Conservation (phyloP, 2,888 invertebrate genomes). For the Hydroisotoma schaefferi region DNA sequence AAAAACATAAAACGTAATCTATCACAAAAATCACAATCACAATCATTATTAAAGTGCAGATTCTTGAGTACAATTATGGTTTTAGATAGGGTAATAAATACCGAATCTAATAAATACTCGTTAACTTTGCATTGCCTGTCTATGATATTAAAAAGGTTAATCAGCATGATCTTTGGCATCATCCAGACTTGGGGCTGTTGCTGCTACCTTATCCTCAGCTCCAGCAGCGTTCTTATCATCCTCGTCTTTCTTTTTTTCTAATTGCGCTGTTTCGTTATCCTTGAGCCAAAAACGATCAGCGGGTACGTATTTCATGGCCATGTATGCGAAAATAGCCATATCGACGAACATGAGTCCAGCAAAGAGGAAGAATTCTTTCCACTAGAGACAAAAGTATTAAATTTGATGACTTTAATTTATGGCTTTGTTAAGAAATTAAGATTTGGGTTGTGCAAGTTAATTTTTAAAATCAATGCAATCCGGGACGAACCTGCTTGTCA, state of each 20-base stretch:
- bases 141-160: no score
- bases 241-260: constrained; percentile 15
- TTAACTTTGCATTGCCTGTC: no score
- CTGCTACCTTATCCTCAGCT: no score
- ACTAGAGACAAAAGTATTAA: constrained; percentile 56
- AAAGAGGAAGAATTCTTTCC: constrained; percentile 81
- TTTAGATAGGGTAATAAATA: no score
- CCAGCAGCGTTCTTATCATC: constrained; percentile 1
- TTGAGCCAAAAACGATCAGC: constrained; percentile 49
- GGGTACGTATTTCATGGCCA: constrained; percentile 78
- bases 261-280: constrained; percentile 12
- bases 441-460: background rate
- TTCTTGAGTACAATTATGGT: no score
- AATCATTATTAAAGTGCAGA: no score
- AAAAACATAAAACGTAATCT: no score
- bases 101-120: no score
- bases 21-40: no score
- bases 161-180: constrained; percentile 5
- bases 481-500: constrained; percentile 61
- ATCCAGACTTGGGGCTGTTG: background rate
- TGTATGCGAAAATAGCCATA: constrained; percentile 72
- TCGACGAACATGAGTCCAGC: constrained; percentile 79
- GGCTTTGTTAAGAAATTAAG: no score
- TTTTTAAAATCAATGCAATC: constrained; percentile 51
- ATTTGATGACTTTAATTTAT: background rate